These are phyloP conservation scores for Eufriesea mexicana DNA, from an alignment of 1,140 invertebrate genomes.

Conservation along the genomic window DNA sequence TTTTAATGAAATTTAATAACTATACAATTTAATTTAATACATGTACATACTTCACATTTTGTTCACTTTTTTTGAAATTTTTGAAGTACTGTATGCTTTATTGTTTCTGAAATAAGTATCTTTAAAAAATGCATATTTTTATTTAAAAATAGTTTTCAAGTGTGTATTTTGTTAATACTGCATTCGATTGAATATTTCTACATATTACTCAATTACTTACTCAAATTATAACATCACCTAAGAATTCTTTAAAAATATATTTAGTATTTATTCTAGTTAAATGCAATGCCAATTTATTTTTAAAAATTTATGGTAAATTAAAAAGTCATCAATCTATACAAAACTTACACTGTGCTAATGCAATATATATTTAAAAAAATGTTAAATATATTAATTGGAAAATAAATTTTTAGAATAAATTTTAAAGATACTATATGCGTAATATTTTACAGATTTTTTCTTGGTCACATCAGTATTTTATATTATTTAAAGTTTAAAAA, in stretches of 20 bases:
- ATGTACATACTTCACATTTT: neutral
- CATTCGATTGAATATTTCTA: constrained; percentile 6
- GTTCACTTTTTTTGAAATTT: neutral
- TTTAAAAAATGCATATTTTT: constrained; percentile 6
- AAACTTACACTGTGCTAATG: neutral
- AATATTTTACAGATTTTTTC: constrained; percentile 23
- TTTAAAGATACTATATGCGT: neutral
- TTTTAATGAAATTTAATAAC: constrained; percentile 33
- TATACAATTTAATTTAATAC: constrained; percentile 14
- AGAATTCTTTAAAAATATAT: constrained; percentile 22
- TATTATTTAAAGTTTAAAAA: constrained; percentile 49
- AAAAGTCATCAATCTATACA: constrained; percentile 3
- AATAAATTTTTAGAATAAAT: constrained; percentile 20
- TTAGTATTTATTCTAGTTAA: neutral
- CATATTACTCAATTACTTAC: constrained; percentile 9
- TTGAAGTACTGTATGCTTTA: neutral
- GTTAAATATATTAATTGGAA: constrained; percentile 1
- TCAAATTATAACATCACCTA: neutral
- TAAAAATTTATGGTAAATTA: constrained; percentile 15
- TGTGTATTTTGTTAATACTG: constrained; percentile 36
- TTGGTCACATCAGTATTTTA: constrained; percentile 28
- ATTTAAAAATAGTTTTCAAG: constrained; percentile 37
- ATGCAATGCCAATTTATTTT: neutral
- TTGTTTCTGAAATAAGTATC: constrained; percentile 15
- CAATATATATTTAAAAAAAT: neutral